A percentile compares a stretch with the other conserved stretches of the same genome.
Conservation (phyloP, 2,888 invertebrate genomes). For the Ichneumon xanthorius region DNA sequence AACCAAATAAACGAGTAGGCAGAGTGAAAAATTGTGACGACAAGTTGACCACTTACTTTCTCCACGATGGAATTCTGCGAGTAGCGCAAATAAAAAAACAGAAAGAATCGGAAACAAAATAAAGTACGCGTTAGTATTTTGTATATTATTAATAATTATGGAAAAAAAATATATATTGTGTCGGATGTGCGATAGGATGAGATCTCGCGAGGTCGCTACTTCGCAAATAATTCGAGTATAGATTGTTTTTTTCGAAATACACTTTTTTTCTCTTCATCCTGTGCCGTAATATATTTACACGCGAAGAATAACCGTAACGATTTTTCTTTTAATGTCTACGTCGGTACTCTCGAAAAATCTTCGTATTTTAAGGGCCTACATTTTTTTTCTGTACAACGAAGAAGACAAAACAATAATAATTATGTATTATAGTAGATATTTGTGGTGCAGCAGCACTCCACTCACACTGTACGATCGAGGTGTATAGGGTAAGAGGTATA, state of each 20-base stretch:
- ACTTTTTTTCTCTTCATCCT: conserved; percentile 21
- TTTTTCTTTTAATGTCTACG: not conserved
- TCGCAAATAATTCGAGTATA: conserved; percentile 62
- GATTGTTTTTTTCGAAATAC: conserved; percentile 78
- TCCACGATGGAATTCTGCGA: conserved; percentile 97
- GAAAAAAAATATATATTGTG: conserved; percentile 64
- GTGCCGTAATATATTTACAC: conserved; percentile 49
- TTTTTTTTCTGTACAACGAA: conserved; percentile 70
- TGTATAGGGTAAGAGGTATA: conserved; percentile 49
- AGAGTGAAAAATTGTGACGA: conserved; percentile 68
- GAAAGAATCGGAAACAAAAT: conserved; percentile 85
- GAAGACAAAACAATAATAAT: conserved; percentile 81
- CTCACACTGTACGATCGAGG: conserved; percentile 79
- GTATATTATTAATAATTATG: conserved; percentile 43
- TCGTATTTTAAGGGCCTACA: conserved; percentile 62
- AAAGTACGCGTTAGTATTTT: conserved; percentile 84
- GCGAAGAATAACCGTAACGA: conserved; percentile 38
- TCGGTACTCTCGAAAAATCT: conserved; percentile 73
- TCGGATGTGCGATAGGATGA: conserved; percentile 77
- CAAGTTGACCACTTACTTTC: conserved; percentile 91
- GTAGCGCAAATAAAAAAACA: conserved; percentile 85
- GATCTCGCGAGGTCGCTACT: conserved; percentile 71
- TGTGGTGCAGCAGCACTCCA: conserved; percentile 77
- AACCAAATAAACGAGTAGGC: conserved; percentile 62
- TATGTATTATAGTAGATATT: conserved; percentile 84